Conservation (phyloP, 2,888 invertebrate genomes). For the Uloborus plumipes region DNA sequence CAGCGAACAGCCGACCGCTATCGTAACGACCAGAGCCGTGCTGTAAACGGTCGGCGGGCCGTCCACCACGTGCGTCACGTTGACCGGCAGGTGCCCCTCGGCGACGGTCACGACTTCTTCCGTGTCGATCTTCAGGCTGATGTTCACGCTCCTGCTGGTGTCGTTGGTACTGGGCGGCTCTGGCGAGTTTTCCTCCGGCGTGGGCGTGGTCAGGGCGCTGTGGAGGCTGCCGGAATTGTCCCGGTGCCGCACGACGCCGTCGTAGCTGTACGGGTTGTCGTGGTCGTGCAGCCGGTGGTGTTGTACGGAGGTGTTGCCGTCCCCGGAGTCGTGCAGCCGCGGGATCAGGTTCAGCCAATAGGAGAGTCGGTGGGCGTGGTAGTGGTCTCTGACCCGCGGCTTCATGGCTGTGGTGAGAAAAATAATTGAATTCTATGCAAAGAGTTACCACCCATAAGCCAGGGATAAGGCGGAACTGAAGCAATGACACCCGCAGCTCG, state of each 20-base stretch:
- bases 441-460: too few species aligned
- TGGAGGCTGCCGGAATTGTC: constrained; percentile 39
- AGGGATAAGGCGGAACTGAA: too few species aligned
- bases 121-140: constrained; percentile 47
- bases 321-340: constrained; percentile 84
- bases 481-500: too few species aligned
- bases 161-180: constrained; percentile 23
- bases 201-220: constrained; percentile 37
- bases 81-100: background rate
- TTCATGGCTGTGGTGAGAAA: constrained; percentile 68
- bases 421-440: too few species aligned
- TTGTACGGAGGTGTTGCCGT: constrained; percentile 40
- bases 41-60: constrained; percentile 77
- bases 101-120: constrained; percentile 24
- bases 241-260: constrained; percentile 81
- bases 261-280: constrained; percentile 89
- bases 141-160: constrained; percentile 22
- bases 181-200: constrained; percentile 15
- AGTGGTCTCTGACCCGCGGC: constrained; percentile 70
- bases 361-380: constrained; percentile 71
- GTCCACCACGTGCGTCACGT: background rate
- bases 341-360: constrained; percentile 79
- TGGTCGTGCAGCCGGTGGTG: constrained; percentile 76
- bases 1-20: constrained; percentile 93
- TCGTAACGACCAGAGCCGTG: constrained; percentile 88